Percentiles rank a stretch among this genome's conserved stretches.
phyloP scores from a whole-genome alignment of 2,888 invertebrate genomes.

The Lampropteryx suffumata region DNA sequence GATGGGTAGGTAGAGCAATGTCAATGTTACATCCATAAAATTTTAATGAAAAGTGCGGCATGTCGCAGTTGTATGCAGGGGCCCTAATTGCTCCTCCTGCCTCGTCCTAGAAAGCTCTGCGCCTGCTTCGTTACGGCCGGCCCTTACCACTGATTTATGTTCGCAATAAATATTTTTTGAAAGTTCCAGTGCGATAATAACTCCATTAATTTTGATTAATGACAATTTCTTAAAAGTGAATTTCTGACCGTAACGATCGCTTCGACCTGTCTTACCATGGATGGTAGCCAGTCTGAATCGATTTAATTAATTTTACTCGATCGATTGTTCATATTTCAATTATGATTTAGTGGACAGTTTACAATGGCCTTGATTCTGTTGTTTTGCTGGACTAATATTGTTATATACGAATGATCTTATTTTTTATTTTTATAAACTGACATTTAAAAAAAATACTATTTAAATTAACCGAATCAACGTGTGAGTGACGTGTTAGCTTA shows the following conservation, averaged over 20 bases:
- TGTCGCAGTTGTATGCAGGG: constrained; percentile 10
- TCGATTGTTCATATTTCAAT: constrained; percentile 67
- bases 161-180: constrained; percentile 80
- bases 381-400: too few species aligned
- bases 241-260: constrained; percentile 46
- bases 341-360: constrained; percentile 37
- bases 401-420: too few species aligned
- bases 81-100: constrained; percentile 58
- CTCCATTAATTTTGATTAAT: constrained; percentile 83
- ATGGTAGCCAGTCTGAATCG: constrained; percentile 57
- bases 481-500: too few species aligned
- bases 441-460: not conserved
- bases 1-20: too few species aligned
- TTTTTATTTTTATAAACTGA: too few species aligned
- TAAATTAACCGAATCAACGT: too few species aligned
- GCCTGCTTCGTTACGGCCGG: constrained; percentile 74
- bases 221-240: constrained; percentile 80
- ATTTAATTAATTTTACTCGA: constrained; percentile 71
- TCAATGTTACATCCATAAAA: too few species aligned
- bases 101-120: constrained; percentile 76
- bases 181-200: constrained; percentile 81
- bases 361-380: too few species aligned
- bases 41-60: not conserved
- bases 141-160: constrained; percentile 81
- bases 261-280: constrained; percentile 52